phyloP scores from a whole-genome alignment of 2,797 vertebrate genomes.

The Lutjanus campechanus region DNA sequence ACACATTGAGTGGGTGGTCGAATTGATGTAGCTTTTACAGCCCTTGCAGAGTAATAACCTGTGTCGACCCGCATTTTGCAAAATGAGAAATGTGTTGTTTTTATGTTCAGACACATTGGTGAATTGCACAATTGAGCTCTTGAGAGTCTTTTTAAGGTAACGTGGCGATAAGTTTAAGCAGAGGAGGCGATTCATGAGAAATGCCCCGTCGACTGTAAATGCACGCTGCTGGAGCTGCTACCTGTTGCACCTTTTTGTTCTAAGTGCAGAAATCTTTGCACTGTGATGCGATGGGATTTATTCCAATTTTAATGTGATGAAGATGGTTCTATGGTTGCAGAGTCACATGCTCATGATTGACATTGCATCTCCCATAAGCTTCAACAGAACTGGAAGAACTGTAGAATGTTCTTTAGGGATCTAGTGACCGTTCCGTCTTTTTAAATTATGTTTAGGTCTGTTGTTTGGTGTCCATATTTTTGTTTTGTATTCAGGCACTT shows the following conservation, averaged over 20 bases:
- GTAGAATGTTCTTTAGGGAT: too few species aligned
- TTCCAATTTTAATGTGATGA: too few species aligned
- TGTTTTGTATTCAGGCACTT: background rate
- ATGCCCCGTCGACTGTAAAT: background rate
- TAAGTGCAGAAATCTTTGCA: background rate
- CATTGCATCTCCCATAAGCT: too few species aligned
- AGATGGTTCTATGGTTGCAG: too few species aligned
- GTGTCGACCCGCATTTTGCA: constrained; percentile 50
- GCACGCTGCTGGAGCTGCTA: background rate
- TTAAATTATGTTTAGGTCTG: background rate
- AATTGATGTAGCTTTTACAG: constrained; percentile 60
- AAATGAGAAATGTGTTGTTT: constrained; percentile 62
- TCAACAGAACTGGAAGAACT: too few species aligned
- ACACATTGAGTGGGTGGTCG: constrained; percentile 46
- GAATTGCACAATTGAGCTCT: constrained; percentile 50
- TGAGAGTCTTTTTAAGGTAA: constrained; percentile 33
- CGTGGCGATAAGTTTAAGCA: constrained; percentile 38
- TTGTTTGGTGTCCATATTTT: background rate
- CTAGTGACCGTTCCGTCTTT: too few species aligned
- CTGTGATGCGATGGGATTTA: too few species aligned
- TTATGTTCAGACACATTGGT: constrained; percentile 36
- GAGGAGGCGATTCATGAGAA: constrained; percentile 42
- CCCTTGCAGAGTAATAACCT: constrained; percentile 59
- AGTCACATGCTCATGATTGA: too few species aligned
- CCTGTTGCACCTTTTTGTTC: background rate